Evolutionary conservation across 2,888 invertebrate species (phyloP), one percentile per base, ranked within the genome.

Genomic region (Charanyca ferruginea): DNA sequence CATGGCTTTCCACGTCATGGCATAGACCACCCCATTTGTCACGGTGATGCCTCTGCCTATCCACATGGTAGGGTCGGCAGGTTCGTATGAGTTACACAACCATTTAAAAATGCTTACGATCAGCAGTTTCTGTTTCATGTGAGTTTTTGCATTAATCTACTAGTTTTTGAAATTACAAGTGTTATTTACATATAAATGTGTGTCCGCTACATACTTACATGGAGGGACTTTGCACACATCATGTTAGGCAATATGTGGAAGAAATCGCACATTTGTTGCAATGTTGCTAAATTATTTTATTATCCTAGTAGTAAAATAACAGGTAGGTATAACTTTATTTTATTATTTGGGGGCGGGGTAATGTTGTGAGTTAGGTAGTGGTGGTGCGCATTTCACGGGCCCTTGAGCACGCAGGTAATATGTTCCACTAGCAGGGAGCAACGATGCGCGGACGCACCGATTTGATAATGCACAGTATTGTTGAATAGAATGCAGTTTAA

Each of bases 21-120:
- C 93, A 91, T 94, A 93, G 91, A 90, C 92, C 92, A 94, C 95
- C 94, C 94, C 87, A 92, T 91, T 89, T 92, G 95, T 94, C 89
- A 94, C 94, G 94, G 92, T 94, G 90, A 82, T 93, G 91, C 80
- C 81, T 91, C 65, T 73, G 68, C 53, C 72, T 66, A 79, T 61
- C 70, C 57, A 79, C 70, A 73, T 44, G 61, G 57, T 44, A 51
- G 66, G 51, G 48, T 74, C 38, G 52, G 35, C 53, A 52, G 64
- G 51, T 54, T 65, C 53, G 66, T 67, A 61, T 71, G 47, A 51
- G 68, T 77, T 75, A 81, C 69, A 67, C 69, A 77, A 79, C 65
- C 47, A 53, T 77, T 69, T 74, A 73, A 81, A 72, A 75, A 69
- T 74, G 66, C 70, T 65, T 47, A 63, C 35, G 52, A 69, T 52